Evolutionary conservation across 2,888 invertebrate species (phyloP), one percentile per base, ranked within the genome.

Genomic region (Agonopterix arenella): DNA sequence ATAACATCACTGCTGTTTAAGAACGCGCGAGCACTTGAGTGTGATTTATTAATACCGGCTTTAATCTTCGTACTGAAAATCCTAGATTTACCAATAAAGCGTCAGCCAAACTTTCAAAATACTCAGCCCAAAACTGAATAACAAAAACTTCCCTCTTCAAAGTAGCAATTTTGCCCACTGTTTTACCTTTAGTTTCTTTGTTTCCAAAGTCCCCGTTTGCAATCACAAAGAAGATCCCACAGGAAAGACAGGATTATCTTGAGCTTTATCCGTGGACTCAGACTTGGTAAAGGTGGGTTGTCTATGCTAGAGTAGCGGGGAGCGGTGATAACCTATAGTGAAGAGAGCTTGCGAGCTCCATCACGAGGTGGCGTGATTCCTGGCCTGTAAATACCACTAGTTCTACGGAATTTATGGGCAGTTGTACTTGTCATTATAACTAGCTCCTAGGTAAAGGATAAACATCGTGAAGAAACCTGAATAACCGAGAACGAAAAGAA

Each of bases 211-310:
- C 54, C 57, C 64, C 54, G 72, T 69, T 74, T 61, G 71, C 76
- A 76, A 76, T 78, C 73, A 70, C 72, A 72, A 72, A 76, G 68
- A 64, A 68, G 64, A 69, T 74, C 65, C 66, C 70, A 51, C 65
- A 53, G 64, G 65, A 60, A 65, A 69, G 70, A 68, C 61, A 56
- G 77, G 79, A 80, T 80, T 80, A 80, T 74, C 80, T 76, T 61
- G 62, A 59, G 69, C 68, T 72, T 71, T 67, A 71, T 62, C 66
- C 65, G 60, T 57, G 61, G 64, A 62, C 61, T 58, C 56, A 51
- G 58, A 52, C 57, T 53, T 46, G 38, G 44, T 49, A 54, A 58
- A 48, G 58, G 48, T 54, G 51, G 37, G 51, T 61, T 42, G 36
- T 16, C 38, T 55, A 4, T 62, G 49, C 9, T 1, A 58, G 64